Evolutionary conservation across 2,888 invertebrate species (phyloP), one percentile per base, ranked within the genome.

Genomic region (Phalera bucephala): DNA sequence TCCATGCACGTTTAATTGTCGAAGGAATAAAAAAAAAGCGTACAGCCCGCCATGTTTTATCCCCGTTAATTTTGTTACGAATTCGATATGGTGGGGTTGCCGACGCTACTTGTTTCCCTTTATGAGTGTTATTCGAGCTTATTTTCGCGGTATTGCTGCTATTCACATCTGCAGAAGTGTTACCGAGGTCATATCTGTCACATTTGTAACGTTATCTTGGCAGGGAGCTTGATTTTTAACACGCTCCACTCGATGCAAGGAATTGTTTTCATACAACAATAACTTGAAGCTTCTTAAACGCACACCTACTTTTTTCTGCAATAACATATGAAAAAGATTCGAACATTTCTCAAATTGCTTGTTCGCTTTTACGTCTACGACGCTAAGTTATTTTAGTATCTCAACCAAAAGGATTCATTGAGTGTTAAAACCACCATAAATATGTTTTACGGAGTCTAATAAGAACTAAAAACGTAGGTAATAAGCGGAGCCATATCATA

Each of bases 1-100:
- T 60, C 63, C 65, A 55, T 63, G 59, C 49, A 56, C 60, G 64
- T 68, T 82, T 82, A 80, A 82, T 81, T 84, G 81, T 71, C 64
- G 54, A 44, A 49, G 57, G 50, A 47, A 62, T 43, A 46, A 50
- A 72, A 72, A 77, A 73, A 75, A 72, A 64, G 48, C 49, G 47
- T 52, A 52, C 59, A 19, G 29, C 7, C 29, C 29, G 29, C 64
- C 64, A 64, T 59, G 62, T 64, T 68, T 64, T 61, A 61, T 72
- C 61, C 66, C 64, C 60, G 73, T 77, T 79, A 72, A 78, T 79
- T 77, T 76, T 57, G 73, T 67, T 61, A 59, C 43, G 52, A 51
- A 79, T 81, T 79, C 58, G 80, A 68, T 69, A 74, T 71, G 76
- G 68, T 67, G 58, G 75, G 73, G 78, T 54, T 44, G 36, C 31